Evolutionary conservation across 2,888 invertebrate genomes (phyloP).

Genomic region (Perdita meconis): DNA sequence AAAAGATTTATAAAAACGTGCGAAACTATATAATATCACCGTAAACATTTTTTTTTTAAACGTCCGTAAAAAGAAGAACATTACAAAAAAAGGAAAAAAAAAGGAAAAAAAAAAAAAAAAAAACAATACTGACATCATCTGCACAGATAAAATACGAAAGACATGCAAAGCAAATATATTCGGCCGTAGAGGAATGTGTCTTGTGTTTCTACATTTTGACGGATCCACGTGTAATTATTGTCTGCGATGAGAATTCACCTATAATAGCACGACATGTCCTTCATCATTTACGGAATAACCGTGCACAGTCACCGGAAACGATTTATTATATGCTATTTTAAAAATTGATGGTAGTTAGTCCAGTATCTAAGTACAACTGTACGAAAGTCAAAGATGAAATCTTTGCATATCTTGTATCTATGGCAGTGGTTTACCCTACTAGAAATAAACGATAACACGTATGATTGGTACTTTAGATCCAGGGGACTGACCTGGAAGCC

Average conservation of each 20-base stretch:
- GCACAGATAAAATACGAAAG: constrained; percentile 73
- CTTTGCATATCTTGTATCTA: constrained; percentile 62
- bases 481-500: constrained; percentile 89
- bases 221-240: neutral
- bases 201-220: constrained; percentile 4
- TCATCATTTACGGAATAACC: constrained; percentile 5
- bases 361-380: constrained; percentile 29
- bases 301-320: neutral
- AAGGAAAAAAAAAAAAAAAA: constrained; percentile 51
- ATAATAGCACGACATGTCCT: neutral
- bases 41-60: constrained; percentile 45
- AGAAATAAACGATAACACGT: constrained; percentile 23
- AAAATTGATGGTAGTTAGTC: constrained; percentile 28
- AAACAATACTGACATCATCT: constrained; percentile 80
- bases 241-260: constrained; percentile 12
- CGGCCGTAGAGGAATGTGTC: constrained; percentile 59
- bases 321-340: constrained; percentile 8
- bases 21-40: constrained; percentile 29
- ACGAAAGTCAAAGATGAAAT: constrained; percentile 35
- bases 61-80: constrained; percentile 45
- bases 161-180: constrained; percentile 66
- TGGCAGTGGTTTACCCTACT: constrained; percentile 45
- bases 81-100: too few relatives aligned
- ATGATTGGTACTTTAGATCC: constrained; percentile 76
- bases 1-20: constrained; percentile 60